A percentile compares a stretch with the other conserved stretches of the same genome.
Conservation (phyloP, 2,888 invertebrate species). For the Dicycla oo region DNA sequence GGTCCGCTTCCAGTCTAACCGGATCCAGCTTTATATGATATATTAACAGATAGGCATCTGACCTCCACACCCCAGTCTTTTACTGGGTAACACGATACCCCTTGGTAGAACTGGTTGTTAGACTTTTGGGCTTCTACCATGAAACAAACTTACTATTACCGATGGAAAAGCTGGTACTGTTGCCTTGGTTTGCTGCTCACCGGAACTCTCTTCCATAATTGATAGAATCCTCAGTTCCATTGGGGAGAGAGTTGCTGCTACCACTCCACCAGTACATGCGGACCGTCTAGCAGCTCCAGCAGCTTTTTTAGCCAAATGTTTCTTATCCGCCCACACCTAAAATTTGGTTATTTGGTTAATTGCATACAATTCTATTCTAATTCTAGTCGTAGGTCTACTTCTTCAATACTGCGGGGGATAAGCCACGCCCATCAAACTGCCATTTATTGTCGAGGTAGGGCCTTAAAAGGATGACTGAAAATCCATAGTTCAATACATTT, state of each 20-base stretch:
- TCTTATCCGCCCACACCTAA: slow-evolving; percentile 19
- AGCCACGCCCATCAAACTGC: too few species aligned
- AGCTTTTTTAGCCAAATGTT: slow-evolving; percentile 8
- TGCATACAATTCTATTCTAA: too few species aligned
- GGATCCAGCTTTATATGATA: too few species aligned
- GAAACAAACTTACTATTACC: slow-evolving; percentile 2
- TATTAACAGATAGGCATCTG: too few species aligned
- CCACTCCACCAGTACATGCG: neutral
- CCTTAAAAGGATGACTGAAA: too few species aligned
- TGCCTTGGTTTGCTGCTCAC: neutral
- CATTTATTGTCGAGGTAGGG: too few species aligned
- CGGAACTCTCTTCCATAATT: slow-evolving; percentile 6
- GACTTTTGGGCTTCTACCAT: neutral
- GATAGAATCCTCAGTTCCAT: slow-evolving; percentile 1
- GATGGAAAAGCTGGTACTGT: neutral
- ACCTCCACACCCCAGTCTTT: neutral
- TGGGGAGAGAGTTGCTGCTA: slow-evolving; percentile 4
- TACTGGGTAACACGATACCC: too few species aligned
- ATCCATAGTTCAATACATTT: too few species aligned
- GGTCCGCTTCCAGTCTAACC: too few species aligned
- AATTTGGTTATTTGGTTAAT: neutral
- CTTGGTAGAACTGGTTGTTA: too few species aligned
- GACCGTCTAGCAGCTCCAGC: neutral
- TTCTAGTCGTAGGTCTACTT: too few species aligned
- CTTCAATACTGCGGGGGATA: too few species aligned